phyloP scores from a whole-genome alignment of 1,140 invertebrate genomes.

The Agrilus planipennis region DNA sequence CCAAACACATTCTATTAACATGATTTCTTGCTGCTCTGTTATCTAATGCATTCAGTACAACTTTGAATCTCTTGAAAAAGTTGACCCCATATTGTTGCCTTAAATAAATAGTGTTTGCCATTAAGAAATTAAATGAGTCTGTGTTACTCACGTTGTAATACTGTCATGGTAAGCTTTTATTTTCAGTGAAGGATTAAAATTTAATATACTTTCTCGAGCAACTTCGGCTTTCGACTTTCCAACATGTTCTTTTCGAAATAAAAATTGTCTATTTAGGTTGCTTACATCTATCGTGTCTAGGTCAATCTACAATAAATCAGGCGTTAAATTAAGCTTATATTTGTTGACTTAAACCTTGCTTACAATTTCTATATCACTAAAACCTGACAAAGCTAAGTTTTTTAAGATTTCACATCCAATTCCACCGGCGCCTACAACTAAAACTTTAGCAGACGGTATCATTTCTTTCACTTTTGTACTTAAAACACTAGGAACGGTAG shows the following conservation, averaged over 20 bases:
- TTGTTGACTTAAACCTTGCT: conserved; percentile 32
- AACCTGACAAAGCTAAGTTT: conserved; percentile 91
- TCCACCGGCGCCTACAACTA: conserved; percentile 96
- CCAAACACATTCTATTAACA: conserved; percentile 97
- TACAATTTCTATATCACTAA: conserved; percentile 89
- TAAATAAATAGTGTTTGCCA: conserved; percentile 33
- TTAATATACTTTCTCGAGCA: conserved; percentile 77
- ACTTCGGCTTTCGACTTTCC: conserved; percentile 89
- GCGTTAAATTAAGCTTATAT: not conserved
- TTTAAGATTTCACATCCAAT: conserved; percentile 99
- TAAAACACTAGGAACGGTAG: conserved; percentile 9
- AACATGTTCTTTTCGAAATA: conserved; percentile 96
- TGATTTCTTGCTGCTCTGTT: conserved; percentile 94
- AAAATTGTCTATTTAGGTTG: conserved; percentile 96
- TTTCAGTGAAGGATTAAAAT: conserved; percentile 78
- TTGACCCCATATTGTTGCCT: conserved; percentile 81
- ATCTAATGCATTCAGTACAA: conserved; percentile 96
- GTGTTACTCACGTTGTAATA: conserved; percentile 67
- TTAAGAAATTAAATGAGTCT: conserved; percentile 10
- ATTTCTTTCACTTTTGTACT: conserved; percentile 12
- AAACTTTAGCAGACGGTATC: conserved; percentile 28
- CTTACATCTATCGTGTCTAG: conserved; percentile 99
- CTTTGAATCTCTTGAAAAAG: conserved; percentile 84
- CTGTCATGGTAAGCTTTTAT: conserved; percentile 88
- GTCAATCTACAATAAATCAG: conserved; percentile 67